Base-by-base conservation (phyloP, 2,797 vertebrate species). In the Halcyon badia region DNA sequence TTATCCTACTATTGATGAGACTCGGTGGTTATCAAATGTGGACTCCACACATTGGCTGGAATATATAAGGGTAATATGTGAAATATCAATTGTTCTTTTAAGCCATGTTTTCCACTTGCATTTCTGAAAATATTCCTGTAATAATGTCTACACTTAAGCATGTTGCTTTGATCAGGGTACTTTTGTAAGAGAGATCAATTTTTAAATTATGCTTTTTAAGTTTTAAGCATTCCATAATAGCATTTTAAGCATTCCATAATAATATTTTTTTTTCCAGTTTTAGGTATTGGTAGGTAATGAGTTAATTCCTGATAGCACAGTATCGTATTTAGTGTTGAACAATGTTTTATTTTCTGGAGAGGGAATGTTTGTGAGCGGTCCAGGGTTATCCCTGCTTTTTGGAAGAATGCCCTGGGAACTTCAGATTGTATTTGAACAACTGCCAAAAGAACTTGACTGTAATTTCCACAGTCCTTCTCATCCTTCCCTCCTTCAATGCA, bases 41-140 rank as follows among this genome's bases (percentile, higher is more conserved):
- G 99, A 99, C 89, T 98, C 98, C 54, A 99, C 99, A 0, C 99
- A 99, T 90, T 99, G 99, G 99, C 98, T 99, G 92, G 99, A 99
- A 95, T 99, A 99, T 75, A 99, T 99, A 87, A 97, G 98, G 98
- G 98, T 99, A 98, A 97, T 93, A n/a, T 69, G 52, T 66, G 39
- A 64, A 82, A 90, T 48, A n/a, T 39, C 5, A 48, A 0, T 70
- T 54, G 2, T 48, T 46, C 14, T 85, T 85, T 75, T 39, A 82
- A 95, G n/a, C 11, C 11, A 8, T 14, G 6, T 37, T 89, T 78
- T 66, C 49, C 41, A 52, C 14, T 87, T 80, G 9, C 35, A 37
- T 49, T 83, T 87, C 31, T 56, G 62, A 87, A 83, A 66, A 68
- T n/a, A 8, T 14, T 65, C 9, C 16, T n/a, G 7, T 71, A 82